Evolutionary conservation across 2,113 vertebrate species (phyloP).

Genomic region (Psilopsiagon aymara): DNA sequence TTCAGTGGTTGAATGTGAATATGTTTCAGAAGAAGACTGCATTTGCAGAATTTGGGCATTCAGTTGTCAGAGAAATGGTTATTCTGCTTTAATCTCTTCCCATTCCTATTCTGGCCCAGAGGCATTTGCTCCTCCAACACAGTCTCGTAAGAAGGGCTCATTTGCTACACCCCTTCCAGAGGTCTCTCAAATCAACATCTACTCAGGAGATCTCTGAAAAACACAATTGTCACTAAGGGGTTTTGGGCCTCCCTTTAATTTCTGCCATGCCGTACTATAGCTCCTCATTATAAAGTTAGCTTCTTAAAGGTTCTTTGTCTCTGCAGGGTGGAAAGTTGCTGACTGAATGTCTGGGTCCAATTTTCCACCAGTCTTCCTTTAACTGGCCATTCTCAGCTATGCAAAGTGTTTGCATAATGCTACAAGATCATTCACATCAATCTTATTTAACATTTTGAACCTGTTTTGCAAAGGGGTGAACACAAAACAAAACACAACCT

Average conservation of each 20-base stretch:
- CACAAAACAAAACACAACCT: slow-evolving; percentile 15
- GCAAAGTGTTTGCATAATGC: slow-evolving; percentile 2
- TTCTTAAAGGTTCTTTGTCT: slow-evolving; percentile 54
- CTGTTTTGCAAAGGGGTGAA: not conserved
- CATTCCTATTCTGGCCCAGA: not conserved
- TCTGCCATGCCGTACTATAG: slow-evolving; percentile 6
- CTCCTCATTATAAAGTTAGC: slow-evolving; percentile 41
- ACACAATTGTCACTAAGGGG: slow-evolving; percentile 28
- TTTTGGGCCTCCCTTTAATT: slow-evolving; percentile 22
- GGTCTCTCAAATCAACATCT: not conserved
- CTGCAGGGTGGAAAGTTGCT: slow-evolving; percentile 42
- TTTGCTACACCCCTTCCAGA: slow-evolving; percentile 25
- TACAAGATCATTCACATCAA: slow-evolving; percentile 9
- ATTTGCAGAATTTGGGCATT: not conserved
- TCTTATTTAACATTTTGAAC: slow-evolving; percentile 23
- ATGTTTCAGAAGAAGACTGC: not conserved
- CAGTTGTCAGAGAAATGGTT: not conserved
- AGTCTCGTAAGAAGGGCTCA: slow-evolving; percentile 23
- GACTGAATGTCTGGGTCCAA: slow-evolving; percentile 30
- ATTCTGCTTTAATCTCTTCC: not conserved
- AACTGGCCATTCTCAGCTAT: slow-evolving; percentile 4
- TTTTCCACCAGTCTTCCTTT: slow-evolving; percentile 32
- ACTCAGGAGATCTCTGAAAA: slow-evolving; percentile 27
- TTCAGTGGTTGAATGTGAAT: not conserved
- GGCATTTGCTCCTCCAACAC: not conserved